Evolutionary conservation across 1,140 invertebrate species (phyloP).

Genomic region (Cydia fagiglandana): DNA sequence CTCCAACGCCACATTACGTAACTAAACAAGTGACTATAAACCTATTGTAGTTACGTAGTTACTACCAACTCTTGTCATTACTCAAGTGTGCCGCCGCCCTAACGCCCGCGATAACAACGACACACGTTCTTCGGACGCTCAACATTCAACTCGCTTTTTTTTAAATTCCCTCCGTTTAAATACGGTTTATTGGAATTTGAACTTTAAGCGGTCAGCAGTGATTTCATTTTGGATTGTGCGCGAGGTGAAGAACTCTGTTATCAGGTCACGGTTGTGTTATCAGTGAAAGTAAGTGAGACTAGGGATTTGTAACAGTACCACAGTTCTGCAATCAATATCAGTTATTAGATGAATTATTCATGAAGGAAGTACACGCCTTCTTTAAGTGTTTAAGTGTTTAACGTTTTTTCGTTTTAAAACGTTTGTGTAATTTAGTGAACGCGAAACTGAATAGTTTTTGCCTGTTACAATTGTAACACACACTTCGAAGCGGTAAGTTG

Average conservation of each 20-base stretch:
- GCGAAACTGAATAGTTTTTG: conserved; percentile 5
- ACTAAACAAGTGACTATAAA: conserved; percentile 12
- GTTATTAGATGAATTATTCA: conserved; percentile 7
- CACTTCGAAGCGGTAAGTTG: background rate
- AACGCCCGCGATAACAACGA: conserved; percentile 17
- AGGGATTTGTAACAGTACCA: background rate
- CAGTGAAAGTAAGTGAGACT: conserved; percentile 18
- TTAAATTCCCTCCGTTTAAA: conserved; percentile 2
- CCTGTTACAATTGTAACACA: background rate
- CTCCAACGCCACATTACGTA: conserved; percentile 8
- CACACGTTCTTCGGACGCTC: conserved; percentile 18
- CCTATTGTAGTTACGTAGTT: conserved; percentile 26
- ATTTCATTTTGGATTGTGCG: background rate
- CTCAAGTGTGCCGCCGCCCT: conserved; percentile 2
- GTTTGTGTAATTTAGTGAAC: conserved; percentile 21
- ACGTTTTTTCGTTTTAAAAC: background rate
- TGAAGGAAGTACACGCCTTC: conserved; percentile 26
- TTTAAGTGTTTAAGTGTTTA: conserved; percentile 14
- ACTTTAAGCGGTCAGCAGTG: background rate
- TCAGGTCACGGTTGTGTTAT: conserved; percentile 9
- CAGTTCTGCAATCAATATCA: conserved; percentile 1
- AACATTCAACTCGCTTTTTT: conserved; percentile 23
- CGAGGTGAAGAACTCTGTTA: conserved; percentile 7
- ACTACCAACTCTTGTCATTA: conserved; percentile 3
- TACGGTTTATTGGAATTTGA: background rate